Base-by-base conservation (phyloP, 2,888 invertebrate genomes). In the Leptinotarsa tumamoca region DNA sequence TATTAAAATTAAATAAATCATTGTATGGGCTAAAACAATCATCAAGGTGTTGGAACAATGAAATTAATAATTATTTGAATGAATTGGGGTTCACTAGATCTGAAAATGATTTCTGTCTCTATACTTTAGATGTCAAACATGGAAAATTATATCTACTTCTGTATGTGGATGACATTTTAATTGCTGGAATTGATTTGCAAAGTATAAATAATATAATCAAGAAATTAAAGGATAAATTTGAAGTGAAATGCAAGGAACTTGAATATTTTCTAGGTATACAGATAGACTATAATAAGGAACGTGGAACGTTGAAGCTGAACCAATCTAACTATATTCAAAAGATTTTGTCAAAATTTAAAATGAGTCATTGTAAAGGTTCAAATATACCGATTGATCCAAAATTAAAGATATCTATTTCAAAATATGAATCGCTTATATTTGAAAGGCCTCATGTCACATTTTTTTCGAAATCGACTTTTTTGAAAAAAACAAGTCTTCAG, bases 191-290 rank as follows among this genome's bases (percentile, higher is more conserved):
- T 43, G 43, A 27, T 18, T 68, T 68, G 10, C 52, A 50, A 51
- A 13, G 52, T 68, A 51, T 68, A 50, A 54, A 43, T 15, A 33
- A n/a, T 49, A 15, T 58, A 14, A 43, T 52, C 14, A 3, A 27
- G 18, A 18, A 58, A 21, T 56, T 27, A 56, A 70, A 17, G 17
- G 43, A 58, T 18, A 33, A 21, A 27, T 70, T 70, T 33, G 56
- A 58, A 33, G 58, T 70, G 58, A 23, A 58, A 27, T 10, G 17
- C 17, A 52, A 52, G 17, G 52, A 52, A 52, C 13, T 50, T 50
- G 50, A 76, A 49, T 10, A 78, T 71, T 79, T 79, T 67, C 51
- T 76, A 50, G 79, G 73, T n/a, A 66, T 78, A 61, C 73, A 78
- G 67, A 78, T 79, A n/a, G 52, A 78, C n/a, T 79, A 79, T 73